phyloP scores from a whole-genome alignment of 2,797 vertebrate species.

The Borostomias antarcticus region DNA sequence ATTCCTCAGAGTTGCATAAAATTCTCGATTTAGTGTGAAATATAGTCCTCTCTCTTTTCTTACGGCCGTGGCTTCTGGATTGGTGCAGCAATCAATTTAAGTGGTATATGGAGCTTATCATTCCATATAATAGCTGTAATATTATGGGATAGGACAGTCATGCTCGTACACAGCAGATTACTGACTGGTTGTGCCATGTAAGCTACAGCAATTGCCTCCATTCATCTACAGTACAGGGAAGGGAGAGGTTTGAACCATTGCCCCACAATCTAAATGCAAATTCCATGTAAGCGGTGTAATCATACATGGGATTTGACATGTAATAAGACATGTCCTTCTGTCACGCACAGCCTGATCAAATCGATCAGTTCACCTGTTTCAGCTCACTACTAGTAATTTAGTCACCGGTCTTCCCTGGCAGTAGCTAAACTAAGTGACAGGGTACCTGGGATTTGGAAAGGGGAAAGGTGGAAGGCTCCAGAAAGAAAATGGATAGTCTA shows the following conservation, averaged over 20 bases:
- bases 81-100: background rate
- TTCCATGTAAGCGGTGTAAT: conserved; percentile 10
- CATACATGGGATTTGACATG: conserved; percentile 13
- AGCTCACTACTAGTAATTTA: conserved; percentile 2
- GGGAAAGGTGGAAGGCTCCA: background rate
- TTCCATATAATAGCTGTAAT: conserved; percentile 11
- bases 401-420: conserved; percentile 17
- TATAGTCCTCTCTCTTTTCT: background rate
- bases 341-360: conserved; percentile 18
- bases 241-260: conserved; percentile 3
- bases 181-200: conserved; percentile 2
- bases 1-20: background rate
- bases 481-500: background rate
- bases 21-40: background rate
- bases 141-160: conserved; percentile 12
- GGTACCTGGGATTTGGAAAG: too few species aligned
- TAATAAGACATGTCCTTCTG: conserved; percentile 5
- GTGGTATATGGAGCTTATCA: conserved; percentile 10
- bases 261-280: conserved; percentile 27
- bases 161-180: background rate
- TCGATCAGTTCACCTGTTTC: conserved; percentile 5
- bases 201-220: conserved; percentile 6
- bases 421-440: background rate
- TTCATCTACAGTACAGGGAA: conserved; percentile 10
- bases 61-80: background rate